Conservation (phyloP, 2,888 invertebrate species). For the Deroplatys truncata region DNA sequence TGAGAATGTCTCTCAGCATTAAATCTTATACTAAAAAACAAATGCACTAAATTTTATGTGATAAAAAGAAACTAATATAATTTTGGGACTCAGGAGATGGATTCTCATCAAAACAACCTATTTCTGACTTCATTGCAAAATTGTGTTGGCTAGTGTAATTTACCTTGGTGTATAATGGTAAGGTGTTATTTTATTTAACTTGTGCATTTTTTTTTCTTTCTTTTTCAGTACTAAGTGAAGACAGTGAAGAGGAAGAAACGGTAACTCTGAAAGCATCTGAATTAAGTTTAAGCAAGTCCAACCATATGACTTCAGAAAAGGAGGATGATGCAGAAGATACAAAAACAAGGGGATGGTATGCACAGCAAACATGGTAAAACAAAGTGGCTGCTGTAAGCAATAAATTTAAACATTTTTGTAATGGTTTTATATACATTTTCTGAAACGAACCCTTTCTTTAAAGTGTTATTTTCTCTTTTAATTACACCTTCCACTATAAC, state of each 20-base stretch:
- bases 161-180: no score
- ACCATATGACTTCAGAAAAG: background rate
- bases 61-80: no score
- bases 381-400: background rate
- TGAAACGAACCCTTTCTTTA: no score
- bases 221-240: constrained; percentile 43
- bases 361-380: background rate
- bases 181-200: background rate
- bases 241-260: constrained; percentile 47
- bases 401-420: background rate
- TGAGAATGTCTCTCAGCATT: no score
- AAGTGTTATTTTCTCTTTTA: no score
- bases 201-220: background rate
- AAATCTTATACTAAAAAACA: no score
- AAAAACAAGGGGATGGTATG: background rate
- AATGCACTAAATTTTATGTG: no score
- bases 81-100: no score
- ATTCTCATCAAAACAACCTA: no score
- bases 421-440: background rate
- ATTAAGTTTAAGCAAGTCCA: background rate
- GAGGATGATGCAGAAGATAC: background rate
- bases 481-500: no score
- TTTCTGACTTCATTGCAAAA: no score
- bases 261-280: constrained; percentile 38
- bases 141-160: no score